A percentile compares a stretch with the other conserved stretches of the same genome.
phyloP scores from a whole-genome alignment of 2,888 invertebrate genomes.

The Xanthia togata region DNA sequence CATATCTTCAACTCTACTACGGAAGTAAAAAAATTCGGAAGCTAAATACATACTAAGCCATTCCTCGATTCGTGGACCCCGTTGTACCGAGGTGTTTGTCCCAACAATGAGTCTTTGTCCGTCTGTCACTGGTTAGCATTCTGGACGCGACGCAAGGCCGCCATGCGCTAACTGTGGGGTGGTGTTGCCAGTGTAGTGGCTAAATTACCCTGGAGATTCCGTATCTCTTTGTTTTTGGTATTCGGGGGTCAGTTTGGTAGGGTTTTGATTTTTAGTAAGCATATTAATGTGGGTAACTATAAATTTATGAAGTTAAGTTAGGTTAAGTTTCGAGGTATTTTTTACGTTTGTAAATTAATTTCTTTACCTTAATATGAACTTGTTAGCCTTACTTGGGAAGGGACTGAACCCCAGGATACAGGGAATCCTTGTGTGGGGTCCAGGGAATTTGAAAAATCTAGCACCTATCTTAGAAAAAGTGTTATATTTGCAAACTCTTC shows the following conservation, averaged over 20 bases:
- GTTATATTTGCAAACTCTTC: neutral
- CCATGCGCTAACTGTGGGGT: slow-evolving; percentile 61
- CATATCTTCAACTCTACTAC: neutral
- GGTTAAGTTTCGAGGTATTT: neutral
- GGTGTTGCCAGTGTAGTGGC: slow-evolving; percentile 47
- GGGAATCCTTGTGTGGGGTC: neutral
- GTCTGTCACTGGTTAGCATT: slow-evolving; percentile 67
- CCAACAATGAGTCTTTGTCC: slow-evolving; percentile 73
- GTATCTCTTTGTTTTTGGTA: neutral
- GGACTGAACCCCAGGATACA: neutral
- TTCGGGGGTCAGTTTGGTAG: neutral
- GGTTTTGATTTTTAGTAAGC: neutral
- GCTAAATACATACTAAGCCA: neutral
- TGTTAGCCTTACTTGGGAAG: neutral
- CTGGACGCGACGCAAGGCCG: slow-evolving; percentile 72
- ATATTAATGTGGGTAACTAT: neutral
- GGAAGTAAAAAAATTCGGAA: slow-evolving; percentile 1
- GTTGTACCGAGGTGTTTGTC: slow-evolving; percentile 66
- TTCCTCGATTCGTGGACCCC: slow-evolving; percentile 51
- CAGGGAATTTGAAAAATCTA: neutral
- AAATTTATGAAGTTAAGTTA: neutral
- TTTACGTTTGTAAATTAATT: neutral
- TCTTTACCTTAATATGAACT: neutral
- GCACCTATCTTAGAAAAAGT: neutral
- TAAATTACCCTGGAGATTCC: slow-evolving; percentile 51